These are phyloP conservation scores for Lindbergichthys nudifrons DNA, from an alignment of 2,797 vertebrate species.

Conservation along the genomic window DNA sequence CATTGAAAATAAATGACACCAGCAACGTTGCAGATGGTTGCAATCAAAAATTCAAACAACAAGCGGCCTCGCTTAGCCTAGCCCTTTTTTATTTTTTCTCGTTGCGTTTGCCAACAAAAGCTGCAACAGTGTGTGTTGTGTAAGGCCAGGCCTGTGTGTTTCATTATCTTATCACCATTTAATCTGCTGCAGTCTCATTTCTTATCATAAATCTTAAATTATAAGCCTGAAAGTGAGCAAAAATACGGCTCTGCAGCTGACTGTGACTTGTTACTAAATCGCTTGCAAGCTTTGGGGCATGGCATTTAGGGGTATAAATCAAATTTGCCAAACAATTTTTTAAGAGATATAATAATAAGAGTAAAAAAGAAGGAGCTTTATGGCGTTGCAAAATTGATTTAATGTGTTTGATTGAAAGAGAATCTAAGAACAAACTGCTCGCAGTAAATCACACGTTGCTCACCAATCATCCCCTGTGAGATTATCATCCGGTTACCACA, in stretches of 20 bases:
- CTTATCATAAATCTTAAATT: conserved; percentile 81
- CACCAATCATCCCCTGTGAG: conserved; percentile 69
- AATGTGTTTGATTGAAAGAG: conserved; percentile 54
- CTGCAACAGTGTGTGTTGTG: conserved; percentile 74
- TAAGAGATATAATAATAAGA: conserved; percentile 57
- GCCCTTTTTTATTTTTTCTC: conserved; percentile 52
- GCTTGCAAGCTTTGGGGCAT: conserved; percentile 63
- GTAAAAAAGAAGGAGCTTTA: conserved; percentile 39
- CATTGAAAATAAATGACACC: conserved; percentile 81
- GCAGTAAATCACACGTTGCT: conserved; percentile 65
- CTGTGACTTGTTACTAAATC: conserved; percentile 72
- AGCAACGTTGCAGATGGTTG: conserved; percentile 81
- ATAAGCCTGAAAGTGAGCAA: conserved; percentile 65
- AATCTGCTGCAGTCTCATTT: conserved; percentile 75
- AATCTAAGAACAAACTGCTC: conserved; percentile 53
- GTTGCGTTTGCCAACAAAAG: conserved; percentile 65
- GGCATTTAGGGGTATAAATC: conserved; percentile 69
- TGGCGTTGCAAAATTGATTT: conserved; percentile 60
- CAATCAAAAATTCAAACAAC: conserved; percentile 84
- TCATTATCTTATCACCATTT: conserved; percentile 82
- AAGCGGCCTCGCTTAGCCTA: conserved; percentile 74
- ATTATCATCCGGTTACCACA: conserved; percentile 75
- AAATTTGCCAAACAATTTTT: conserved; percentile 67
- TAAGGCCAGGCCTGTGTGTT: conserved; percentile 72
- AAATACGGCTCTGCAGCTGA: conserved; percentile 64